Base-by-base conservation (phyloP, 2,113 vertebrate species). In the Amia ocellicauda region DNA sequence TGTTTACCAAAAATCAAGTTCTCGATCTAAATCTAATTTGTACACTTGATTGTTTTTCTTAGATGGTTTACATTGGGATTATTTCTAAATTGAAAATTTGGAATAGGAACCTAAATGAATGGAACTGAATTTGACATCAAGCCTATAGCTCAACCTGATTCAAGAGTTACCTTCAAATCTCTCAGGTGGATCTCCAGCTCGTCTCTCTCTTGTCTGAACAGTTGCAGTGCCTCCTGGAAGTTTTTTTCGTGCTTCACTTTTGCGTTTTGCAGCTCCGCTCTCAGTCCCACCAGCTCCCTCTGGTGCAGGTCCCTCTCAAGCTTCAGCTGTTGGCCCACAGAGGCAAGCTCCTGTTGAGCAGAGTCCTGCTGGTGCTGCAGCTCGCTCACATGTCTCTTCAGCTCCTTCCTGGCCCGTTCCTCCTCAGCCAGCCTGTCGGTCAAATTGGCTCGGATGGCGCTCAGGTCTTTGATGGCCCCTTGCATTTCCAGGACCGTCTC, bases 281-380 rank as follows among this genome's bases (percentile, higher is more conserved):
- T 87, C 53, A 93, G 73, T 78, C 84, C 85, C 31, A 66, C 73
- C 75, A 95, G 14, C 61, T 96, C 93, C 68, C 87, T 88, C 68
- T 88, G 85, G 71, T 96, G 93, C 71, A 90, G 75, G 29, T 93
- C 92, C 63, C 93, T 88, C 74, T 97, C 91, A 2, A 93, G 82
- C 80, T 91, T 91, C 74, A 98, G 79, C 76, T 97, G 94, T 57
- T 81, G 77, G 5, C 81, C 84, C 62, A 91, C 52, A 1, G 88
- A 75, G 2, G 75, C 72, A 17, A 80, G 69, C 62, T 97, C 94
- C 54, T 94, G 87, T 49, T 87, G 81, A 47, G 66, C 78, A 13
- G 70, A 79, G 7, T 71, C 75, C 13, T 88, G 81, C 64, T 83
- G 85, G 62, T 83, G 83, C 66, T 85, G 87, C 45, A 92, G 78